phyloP scores from a whole-genome alignment of 2,797 vertebrate species.

The Enteromius radiatus region DNA sequence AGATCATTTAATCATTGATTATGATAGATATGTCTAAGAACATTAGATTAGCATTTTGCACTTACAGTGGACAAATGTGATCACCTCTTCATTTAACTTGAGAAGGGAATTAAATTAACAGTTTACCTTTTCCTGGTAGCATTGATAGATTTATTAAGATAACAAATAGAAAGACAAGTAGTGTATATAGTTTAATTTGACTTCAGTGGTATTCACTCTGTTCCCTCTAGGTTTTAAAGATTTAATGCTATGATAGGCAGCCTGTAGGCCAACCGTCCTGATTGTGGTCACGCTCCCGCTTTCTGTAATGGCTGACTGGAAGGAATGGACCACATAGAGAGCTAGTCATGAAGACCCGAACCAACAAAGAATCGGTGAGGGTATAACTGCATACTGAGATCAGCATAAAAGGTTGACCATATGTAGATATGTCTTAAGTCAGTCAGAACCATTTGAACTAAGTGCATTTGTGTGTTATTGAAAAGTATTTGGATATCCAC shows the following conservation, averaged over 20 bases:
- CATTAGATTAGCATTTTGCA: neutral
- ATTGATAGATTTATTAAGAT: conserved; percentile 4
- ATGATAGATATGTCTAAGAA: neutral
- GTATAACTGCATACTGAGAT: conserved; percentile 26
- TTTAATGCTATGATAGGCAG: conserved; percentile 35
- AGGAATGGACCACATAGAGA: conserved; percentile 76
- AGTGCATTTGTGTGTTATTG: neutral
- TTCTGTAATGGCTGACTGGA: conserved; percentile 69
- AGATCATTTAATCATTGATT: neutral
- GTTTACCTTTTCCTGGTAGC: neutral
- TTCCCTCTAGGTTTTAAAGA: conserved; percentile 30
- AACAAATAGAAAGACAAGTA: neutral
- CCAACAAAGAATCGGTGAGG: conserved; percentile 85
- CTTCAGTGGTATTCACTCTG: conserved; percentile 6
- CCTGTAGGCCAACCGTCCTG: conserved; percentile 42
- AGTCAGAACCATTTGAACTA: conserved; percentile 14
- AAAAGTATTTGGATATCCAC: neutral
- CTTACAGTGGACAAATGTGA: neutral
- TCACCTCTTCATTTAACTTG: neutral
- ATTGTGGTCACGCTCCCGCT: conserved; percentile 53
- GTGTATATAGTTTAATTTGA: conserved; percentile 5
- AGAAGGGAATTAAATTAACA: neutral
- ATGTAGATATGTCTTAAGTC: conserved; percentile 29
- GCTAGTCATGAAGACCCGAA: conserved; percentile 83
- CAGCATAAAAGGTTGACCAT: conserved; percentile 5